Evolutionary conservation across 2,888 invertebrate species (phyloP).

Genomic region (Stenurella melanura): DNA sequence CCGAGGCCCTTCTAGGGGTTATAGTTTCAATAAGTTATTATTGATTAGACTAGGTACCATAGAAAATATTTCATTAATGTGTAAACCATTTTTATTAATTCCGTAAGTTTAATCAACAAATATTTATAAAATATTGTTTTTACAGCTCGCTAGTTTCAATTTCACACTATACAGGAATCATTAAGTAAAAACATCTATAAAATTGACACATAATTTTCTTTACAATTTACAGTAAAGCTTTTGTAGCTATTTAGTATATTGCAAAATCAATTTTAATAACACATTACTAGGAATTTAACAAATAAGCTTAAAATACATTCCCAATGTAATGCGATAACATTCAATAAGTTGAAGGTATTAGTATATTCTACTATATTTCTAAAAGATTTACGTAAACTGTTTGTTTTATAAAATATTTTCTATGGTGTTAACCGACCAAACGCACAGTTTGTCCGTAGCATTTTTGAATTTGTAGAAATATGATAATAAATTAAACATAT

Average conservation of each 20-base stretch:
- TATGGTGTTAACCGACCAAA: not conserved
- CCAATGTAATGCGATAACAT: not conserved
- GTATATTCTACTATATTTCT: not conserved
- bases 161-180: not conserved
- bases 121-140: not conserved
- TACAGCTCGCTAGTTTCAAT: not conserved
- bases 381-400: not conserved
- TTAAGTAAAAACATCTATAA: not conserved
- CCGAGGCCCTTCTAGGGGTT: no score
- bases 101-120: no score
- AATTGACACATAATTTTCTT: not conserved
- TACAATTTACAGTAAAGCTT: not conserved
- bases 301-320: not conserved
- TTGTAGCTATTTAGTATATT: not conserved
- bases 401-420: not conserved
- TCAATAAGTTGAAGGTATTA: not conserved
- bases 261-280: conserved; percentile 13
- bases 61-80: no score
- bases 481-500: conserved; percentile 48
- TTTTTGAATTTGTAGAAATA: conserved; percentile 37
- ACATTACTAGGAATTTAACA: not conserved
- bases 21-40: no score
- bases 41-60: no score
- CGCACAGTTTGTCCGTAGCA: conserved; percentile 25
- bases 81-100: no score